phyloP scores from a whole-genome alignment of 1,140 invertebrate genomes.

The Drosophila sproati region DNA sequence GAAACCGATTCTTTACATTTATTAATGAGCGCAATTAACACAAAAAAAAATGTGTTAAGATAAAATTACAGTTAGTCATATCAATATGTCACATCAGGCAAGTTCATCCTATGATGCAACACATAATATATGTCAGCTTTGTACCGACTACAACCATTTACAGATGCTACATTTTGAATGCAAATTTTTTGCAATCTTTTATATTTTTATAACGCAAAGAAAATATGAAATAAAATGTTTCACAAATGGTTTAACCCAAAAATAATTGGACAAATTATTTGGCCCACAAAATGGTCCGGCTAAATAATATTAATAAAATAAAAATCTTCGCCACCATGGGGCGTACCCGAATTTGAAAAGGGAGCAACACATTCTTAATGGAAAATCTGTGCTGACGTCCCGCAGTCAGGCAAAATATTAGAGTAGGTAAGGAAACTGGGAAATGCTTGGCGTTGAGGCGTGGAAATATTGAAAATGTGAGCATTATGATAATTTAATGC shows the following conservation, averaged over 20 bases:
- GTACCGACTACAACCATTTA: neutral
- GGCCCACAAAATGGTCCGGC: slow-evolving; percentile 15
- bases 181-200: slow-evolving; percentile 1
- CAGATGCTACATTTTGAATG: slow-evolving; percentile 1
- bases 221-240: slow-evolving; percentile 13
- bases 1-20: neutral
- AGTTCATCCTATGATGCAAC: too few species aligned
- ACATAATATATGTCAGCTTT: neutral
- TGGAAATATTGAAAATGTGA: slow-evolving; percentile 76
- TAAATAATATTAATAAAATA: slow-evolving; percentile 64
- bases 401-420: slow-evolving; percentile 3
- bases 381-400: slow-evolving; percentile 41
- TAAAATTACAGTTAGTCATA: neutral
- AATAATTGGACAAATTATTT: slow-evolving; percentile 47
- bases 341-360: slow-evolving; percentile 50
- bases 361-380: slow-evolving; percentile 28
- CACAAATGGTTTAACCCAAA: neutral
- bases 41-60: slow-evolving; percentile 7
- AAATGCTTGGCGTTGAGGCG: slow-evolving; percentile 34
- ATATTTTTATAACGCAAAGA: neutral
- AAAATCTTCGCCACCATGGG: slow-evolving; percentile 28
- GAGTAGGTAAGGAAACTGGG: neutral
- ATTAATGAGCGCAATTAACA: neutral
- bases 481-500: slow-evolving; percentile 81
- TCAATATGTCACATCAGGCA: too few species aligned